Percentiles rank a stretch among this genome's conserved stretches.
Evolutionary conservation across 2,888 invertebrate genomes (phyloP).

Genomic region (Caprella mutica): DNA sequence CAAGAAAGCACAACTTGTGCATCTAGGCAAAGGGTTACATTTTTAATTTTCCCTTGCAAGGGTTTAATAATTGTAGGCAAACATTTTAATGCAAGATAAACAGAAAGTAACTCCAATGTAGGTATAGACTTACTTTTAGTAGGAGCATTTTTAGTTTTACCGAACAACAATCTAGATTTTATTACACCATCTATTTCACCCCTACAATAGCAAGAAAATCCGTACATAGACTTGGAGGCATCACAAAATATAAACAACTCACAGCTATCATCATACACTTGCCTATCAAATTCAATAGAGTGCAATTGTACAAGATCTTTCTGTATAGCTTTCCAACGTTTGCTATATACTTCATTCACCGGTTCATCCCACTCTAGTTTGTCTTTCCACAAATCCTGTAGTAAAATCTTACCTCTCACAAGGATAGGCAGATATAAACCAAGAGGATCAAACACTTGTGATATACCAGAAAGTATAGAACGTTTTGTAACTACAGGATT

Average conservation of each 20-base stretch:
- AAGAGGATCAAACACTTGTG: conserved; percentile 4
- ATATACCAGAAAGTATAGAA: background rate
- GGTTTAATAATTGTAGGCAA: background rate
- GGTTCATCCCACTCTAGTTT: background rate
- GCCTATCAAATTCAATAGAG: background rate
- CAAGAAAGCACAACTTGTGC: background rate
- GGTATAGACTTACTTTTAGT: background rate
- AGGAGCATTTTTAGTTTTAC: conserved; percentile 4
- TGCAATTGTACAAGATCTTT: background rate
- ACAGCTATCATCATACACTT: too few relatives aligned
- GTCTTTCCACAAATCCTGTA: too few relatives aligned
- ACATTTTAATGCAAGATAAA: conserved; percentile 5
- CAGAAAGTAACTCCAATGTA: conserved; percentile 3
- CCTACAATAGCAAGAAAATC: background rate
- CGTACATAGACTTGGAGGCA: background rate
- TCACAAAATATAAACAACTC: background rate
- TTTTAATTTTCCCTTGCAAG: background rate
- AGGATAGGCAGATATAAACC: background rate
- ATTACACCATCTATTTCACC: too few relatives aligned
- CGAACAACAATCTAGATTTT: background rate
- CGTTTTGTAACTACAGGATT: background rate
- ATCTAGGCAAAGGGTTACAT: background rate
- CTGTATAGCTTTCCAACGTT: background rate
- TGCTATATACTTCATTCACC: too few relatives aligned
- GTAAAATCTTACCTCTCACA: too few relatives aligned